Evolutionary conservation across 2,888 invertebrate genomes (phyloP).

Genomic region (Fragum fragum): DNA sequence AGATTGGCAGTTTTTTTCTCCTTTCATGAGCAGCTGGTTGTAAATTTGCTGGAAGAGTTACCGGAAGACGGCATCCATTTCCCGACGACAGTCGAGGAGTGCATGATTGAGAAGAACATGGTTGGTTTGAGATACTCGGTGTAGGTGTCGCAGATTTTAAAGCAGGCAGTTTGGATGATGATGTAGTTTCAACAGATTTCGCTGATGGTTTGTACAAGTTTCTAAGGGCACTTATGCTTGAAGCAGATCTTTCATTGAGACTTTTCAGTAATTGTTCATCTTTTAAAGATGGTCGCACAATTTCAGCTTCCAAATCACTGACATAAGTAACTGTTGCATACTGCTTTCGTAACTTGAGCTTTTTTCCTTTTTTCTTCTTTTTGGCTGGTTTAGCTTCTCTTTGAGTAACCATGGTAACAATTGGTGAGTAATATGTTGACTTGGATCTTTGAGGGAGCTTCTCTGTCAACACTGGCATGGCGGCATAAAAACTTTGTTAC

Average conservation of each 20-base stretch:
- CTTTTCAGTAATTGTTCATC: constrained; percentile 11
- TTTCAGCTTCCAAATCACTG: constrained; percentile 47
- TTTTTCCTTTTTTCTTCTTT: constrained; percentile 62
- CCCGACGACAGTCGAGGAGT: constrained; percentile 55
- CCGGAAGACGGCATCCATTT: constrained; percentile 44
- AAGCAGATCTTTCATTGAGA: constrained; percentile 8
- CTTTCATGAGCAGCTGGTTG: constrained; percentile 71
- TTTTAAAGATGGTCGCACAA: not conserved
- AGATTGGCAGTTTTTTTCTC: constrained; percentile 76
- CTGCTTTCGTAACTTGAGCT: constrained; percentile 54
- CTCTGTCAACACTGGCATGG: constrained; percentile 30
- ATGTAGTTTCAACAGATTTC: constrained; percentile 38
- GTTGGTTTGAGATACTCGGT: constrained; percentile 29
- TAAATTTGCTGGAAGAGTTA: constrained; percentile 56
- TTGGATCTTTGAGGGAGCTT: constrained; percentile 1
- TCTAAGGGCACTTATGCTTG: constrained; percentile 20
- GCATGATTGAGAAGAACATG: constrained; percentile 28
- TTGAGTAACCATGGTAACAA: not conserved
- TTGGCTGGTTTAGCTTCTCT: constrained; percentile 32
- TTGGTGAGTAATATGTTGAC: constrained; percentile 8
- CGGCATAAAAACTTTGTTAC: too few species aligned
- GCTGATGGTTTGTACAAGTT: constrained; percentile 18
- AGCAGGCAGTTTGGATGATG: constrained; percentile 56
- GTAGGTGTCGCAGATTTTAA: constrained; percentile 52
- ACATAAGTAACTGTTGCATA: constrained; percentile 60